Evolutionary conservation across 2,113 vertebrate species (phyloP).

Genomic region (Cinclus cinclus): DNA sequence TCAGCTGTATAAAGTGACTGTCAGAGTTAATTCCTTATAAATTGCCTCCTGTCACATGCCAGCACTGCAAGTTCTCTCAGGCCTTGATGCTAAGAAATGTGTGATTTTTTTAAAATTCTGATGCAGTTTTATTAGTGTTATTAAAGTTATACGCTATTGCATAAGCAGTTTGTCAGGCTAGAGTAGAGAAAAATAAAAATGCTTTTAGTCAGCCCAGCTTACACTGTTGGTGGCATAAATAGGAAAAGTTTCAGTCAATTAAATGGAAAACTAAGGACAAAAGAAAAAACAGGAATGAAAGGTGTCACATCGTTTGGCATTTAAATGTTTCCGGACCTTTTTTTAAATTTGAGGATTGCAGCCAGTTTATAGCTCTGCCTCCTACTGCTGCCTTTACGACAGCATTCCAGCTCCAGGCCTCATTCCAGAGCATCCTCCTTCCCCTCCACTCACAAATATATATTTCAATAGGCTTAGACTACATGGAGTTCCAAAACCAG

Average conservation of each 20-base stretch:
- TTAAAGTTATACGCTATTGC: constrained; percentile 1
- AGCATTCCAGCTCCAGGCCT: constrained; percentile 54
- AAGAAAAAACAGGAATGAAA: not conserved
- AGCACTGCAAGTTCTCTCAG: constrained; percentile 26
- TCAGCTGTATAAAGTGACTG: constrained; percentile 58
- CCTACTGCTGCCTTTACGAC: constrained; percentile 7
- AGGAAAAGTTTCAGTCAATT: not conserved
- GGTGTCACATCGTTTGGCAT: constrained; percentile 28
- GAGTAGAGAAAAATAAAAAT: not conserved
- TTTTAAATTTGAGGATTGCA: not conserved
- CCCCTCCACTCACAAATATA: constrained; percentile 40
- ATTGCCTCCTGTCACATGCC: constrained; percentile 54
- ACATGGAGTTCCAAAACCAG: constrained; percentile 45
- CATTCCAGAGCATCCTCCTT: constrained; percentile 39
- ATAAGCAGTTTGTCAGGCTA: not conserved
- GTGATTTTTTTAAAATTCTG: accelerated
- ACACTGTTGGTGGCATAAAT: not conserved
- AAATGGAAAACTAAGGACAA: not conserved
- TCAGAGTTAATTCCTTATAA: constrained; percentile 62
- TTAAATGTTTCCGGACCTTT: not conserved
- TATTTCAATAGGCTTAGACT: constrained; percentile 58
- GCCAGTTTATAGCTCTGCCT: constrained; percentile 11
- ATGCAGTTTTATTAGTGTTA: not conserved
- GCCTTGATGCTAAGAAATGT: not conserved
- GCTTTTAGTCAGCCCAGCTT: not conserved